Evolutionary conservation across 92 coral and sea anemone genomes (phyloP), one percentile per base, ranked within the genome.

Genomic region (Hydrozoanthus gracilis): DNA sequence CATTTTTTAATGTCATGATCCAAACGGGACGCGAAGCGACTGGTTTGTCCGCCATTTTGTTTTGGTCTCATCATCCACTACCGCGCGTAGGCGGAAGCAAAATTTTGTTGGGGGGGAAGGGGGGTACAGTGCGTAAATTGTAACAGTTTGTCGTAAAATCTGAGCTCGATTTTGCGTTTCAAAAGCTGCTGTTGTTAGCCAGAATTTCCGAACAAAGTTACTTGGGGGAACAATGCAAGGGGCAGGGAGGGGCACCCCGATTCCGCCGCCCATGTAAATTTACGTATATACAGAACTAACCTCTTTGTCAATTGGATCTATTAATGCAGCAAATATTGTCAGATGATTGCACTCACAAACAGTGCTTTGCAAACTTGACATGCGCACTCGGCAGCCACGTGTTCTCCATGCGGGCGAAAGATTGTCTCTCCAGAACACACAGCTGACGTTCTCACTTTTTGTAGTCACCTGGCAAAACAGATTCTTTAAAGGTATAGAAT

Each of bases 331-430:
- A 54, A 54, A 54, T 54, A 54, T 54, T 54, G 61, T 54, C 61
- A 27, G 39, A 27, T 27, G 39, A 27, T 27, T 27, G 39, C 39
- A 27, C 2, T 27, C 39, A 27, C 39, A 54, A 54, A 54, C 61
- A 54, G 61, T 54, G 61, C 2, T 54, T 54, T 54, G 61, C 61
- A 54, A 54, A 54, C 2, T 54, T 54, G 61, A 54, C 61, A 54
- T 54, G 61, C 61, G 61, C 61, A 54, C 61, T 54, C 61, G 61
- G 61, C 61, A 54, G 61, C 61, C 61, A 54, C 61, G 61, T 54
- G 61, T 54, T 54, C 61, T 54, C 61, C 61, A 54, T 54, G 61
- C 61, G 61, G 61, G 61, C 2, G 61, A 54, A 54, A 54, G 2
- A 54, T 54, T 54, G 2, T 54, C 61, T 54, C 61, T 54, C 61